A percentile compares a stretch with the other conserved stretches of the same genome.
Evolutionary conservation across 2,113 vertebrate species (phyloP).

Genomic region (Actenoides hombroni): DNA sequence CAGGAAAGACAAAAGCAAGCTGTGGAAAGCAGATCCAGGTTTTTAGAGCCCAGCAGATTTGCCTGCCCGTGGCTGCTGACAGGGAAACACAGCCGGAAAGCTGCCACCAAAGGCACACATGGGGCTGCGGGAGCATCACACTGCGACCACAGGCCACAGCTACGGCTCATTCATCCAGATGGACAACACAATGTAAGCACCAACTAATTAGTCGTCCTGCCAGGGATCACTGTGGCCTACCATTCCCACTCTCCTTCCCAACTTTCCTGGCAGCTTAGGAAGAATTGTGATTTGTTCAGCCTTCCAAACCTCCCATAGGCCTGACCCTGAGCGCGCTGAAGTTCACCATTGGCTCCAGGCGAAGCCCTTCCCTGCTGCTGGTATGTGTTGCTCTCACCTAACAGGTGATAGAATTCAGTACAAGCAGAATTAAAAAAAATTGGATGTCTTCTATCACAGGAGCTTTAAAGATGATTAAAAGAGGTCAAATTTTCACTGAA

Average conservation of each 20-base stretch:
- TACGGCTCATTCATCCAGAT: not conserved
- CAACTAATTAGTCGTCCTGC: not conserved
- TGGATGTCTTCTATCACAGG: not conserved
- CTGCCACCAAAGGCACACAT: rapidly evolving
- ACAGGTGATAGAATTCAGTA: not conserved
- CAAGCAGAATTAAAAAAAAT: not conserved
- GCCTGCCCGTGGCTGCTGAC: not conserved
- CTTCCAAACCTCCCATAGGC: not conserved
- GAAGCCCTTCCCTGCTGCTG: not conserved
- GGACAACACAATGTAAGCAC: not conserved
- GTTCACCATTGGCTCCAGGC: not conserved
- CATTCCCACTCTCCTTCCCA: not conserved
- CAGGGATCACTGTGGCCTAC: not conserved
- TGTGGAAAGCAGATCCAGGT: not conserved
- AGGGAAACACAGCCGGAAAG: not conserved
- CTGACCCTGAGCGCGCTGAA: not conserved
- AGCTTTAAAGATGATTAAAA: not conserved
- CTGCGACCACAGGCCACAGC: rapidly evolving
- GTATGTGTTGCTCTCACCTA: not conserved
- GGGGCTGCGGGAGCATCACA: not conserved
- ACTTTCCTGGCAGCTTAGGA: not conserved
- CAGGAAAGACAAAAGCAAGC: not conserved
- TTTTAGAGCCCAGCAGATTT: not conserved
- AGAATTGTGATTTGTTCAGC: not conserved
- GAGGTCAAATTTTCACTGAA: not conserved